Conservation (phyloP, 2,113 vertebrate species). For the Megaceryle torquata region DNA sequence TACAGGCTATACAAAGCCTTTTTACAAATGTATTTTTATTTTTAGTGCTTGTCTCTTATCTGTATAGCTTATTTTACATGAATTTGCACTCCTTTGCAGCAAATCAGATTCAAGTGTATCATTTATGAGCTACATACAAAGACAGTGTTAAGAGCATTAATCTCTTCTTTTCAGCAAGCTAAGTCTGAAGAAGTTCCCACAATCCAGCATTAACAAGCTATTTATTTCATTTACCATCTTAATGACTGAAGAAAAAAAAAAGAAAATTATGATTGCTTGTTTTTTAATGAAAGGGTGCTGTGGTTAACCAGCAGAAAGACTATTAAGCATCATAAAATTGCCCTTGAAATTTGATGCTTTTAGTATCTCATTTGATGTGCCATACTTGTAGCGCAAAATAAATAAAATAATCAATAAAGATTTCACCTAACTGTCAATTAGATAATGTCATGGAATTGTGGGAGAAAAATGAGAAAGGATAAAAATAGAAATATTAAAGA, state of each 20-base stretch:
- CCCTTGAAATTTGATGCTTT: conserved; percentile 57
- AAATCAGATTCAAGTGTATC: conserved; percentile 50
- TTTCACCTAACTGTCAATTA: conserved; percentile 8
- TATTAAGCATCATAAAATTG: conserved; percentile 63
- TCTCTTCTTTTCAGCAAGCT: conserved; percentile 53
- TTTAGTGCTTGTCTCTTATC: conserved; percentile 30
- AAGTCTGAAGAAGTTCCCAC: conserved; percentile 46
- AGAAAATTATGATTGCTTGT: conserved; percentile 52
- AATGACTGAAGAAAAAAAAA: conserved; percentile 44
- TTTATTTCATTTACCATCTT: conserved; percentile 66
- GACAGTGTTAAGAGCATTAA: background rate
- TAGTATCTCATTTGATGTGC: conserved; percentile 8
- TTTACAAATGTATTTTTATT: conserved; percentile 37
- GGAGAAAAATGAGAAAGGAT: background rate
- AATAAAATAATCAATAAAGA: conserved; percentile 5
- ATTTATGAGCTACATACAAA: conserved; percentile 36
- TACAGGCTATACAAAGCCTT: background rate
- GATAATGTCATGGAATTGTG: background rate
- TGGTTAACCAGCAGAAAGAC: conserved; percentile 63
- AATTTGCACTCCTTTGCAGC: conserved; percentile 15
- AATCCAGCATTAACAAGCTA: conserved; percentile 48
- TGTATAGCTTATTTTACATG: conserved; percentile 21
- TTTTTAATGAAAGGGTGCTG: conserved; percentile 61
- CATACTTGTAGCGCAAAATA: background rate
- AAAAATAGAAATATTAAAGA: background rate